A percentile compares a stretch with the other conserved stretches of the same genome.
Conservation (phyloP, 2,797 vertebrate species). For the Calcarius lapponicus region DNA sequence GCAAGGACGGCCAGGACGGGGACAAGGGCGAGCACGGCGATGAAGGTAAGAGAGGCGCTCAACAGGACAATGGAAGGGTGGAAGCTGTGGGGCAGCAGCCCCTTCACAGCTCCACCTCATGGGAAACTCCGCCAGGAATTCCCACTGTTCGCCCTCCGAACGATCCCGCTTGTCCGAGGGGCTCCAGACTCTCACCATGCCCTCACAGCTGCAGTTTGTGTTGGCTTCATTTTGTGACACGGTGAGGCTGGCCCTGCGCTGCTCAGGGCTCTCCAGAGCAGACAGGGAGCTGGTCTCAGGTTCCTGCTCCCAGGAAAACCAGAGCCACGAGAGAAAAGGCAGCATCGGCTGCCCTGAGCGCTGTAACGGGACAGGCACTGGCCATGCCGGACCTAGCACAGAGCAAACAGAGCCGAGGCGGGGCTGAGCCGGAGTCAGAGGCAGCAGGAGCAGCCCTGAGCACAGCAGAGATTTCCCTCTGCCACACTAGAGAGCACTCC, state of each 20-base stretch:
- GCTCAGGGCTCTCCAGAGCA: fast-evolving
- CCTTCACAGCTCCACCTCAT: neutral
- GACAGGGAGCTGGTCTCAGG: neutral
- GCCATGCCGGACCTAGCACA: neutral
- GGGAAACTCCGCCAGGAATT: neutral
- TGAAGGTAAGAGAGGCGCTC: slow-evolving; percentile 75
- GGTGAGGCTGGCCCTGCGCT: neutral
- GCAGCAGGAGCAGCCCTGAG: neutral
- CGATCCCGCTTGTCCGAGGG: neutral
- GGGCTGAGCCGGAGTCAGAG: too few species aligned
- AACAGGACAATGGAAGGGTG: fast-evolving
- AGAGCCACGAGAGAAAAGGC: neutral
- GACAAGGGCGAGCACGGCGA: slow-evolving; percentile 84
- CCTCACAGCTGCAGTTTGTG: neutral
- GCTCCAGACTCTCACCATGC: fast-evolving
- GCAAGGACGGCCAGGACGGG: slow-evolving; percentile 89
- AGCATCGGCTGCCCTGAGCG: fast-evolving
- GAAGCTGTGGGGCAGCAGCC: too few species aligned
- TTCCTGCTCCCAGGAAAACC: neutral
- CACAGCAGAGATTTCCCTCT: neutral
- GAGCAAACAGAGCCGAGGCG: neutral
- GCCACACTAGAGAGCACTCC: slow-evolving; percentile 37
- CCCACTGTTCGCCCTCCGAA: neutral
- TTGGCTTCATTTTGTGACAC: neutral
- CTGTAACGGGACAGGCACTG: neutral